phyloP scores from a whole-genome alignment of 2,888 invertebrate genomes.

The Abscondita cerata region DNA sequence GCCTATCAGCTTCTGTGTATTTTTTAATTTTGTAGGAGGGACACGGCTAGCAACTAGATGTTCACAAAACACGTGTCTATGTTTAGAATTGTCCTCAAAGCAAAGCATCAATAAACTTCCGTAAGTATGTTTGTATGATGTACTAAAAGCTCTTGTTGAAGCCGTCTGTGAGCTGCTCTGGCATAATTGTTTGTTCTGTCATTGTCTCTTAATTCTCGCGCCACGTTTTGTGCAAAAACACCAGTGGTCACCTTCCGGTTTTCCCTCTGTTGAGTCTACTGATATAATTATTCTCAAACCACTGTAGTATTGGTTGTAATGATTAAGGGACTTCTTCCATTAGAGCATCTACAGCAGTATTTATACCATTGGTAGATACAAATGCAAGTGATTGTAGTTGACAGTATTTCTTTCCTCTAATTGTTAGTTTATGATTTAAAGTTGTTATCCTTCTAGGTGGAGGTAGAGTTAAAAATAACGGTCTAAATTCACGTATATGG shows the following conservation, averaged over 20 bases:
- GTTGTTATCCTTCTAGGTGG: too few species aligned
- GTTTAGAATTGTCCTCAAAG: constrained; percentile 1
- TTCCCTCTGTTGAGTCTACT: not conserved
- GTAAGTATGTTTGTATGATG: not conserved
- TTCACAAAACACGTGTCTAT: constrained; percentile 4
- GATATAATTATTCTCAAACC: not conserved
- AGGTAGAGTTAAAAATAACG: too few species aligned
- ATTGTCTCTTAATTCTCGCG: not conserved
- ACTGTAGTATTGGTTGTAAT: not conserved
- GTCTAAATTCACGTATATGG: too few species aligned
- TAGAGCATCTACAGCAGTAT: constrained; percentile 4
- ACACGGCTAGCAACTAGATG: too few species aligned
- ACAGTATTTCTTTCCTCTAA: not conserved
- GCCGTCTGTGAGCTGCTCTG: not conserved
- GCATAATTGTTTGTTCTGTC: not conserved
- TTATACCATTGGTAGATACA: not conserved
- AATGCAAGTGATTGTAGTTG: constrained; percentile 5
- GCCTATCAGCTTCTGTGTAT: constrained; percentile 1
- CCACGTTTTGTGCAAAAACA: not conserved
- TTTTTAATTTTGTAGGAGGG: not conserved
- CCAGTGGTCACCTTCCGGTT: not conserved
- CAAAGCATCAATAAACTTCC: not conserved
- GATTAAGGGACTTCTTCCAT: not conserved
- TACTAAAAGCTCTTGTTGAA: constrained; percentile 4
- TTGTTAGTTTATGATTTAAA: not conserved